Evolutionary conservation across 2,888 invertebrate genomes (phyloP).

Genomic region (Dryobota labecula): DNA sequence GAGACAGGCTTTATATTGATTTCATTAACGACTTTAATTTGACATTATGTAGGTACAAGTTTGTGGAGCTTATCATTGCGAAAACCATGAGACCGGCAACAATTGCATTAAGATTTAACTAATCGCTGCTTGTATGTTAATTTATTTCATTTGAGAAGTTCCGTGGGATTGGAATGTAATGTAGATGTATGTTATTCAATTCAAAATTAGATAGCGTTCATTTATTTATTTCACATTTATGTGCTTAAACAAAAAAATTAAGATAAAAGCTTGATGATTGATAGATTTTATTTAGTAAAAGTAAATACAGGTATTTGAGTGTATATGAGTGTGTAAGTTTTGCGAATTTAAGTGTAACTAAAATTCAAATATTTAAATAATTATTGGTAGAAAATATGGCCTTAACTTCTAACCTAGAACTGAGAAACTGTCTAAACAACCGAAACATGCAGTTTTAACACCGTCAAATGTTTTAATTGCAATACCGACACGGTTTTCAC

Average conservation of each 20-base stretch:
- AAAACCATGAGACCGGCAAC: conserved; percentile 49
- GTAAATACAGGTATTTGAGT: background rate
- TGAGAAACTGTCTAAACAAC: background rate
- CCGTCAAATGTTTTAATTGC: background rate
- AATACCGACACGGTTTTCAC: background rate
- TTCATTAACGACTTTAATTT: conserved; percentile 73
- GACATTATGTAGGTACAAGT: conserved; percentile 63
- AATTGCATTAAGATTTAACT: conserved; percentile 58
- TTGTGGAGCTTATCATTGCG: conserved; percentile 54
- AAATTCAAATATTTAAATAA: background rate
- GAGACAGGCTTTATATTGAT: conserved; percentile 79
- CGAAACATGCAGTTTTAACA: conserved; percentile 11
- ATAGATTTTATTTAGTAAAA: background rate
- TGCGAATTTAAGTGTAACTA: background rate
- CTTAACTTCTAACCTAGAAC: conserved; percentile 10
- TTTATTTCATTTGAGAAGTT: conserved; percentile 54
- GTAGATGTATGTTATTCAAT: conserved; percentile 37
- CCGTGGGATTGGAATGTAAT: conserved; percentile 56
- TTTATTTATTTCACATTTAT: conserved; percentile 24
- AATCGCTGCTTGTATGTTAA: conserved; percentile 64
- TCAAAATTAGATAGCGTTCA: conserved; percentile 32
- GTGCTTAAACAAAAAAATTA: background rate
- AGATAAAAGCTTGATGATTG: background rate
- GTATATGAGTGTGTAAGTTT: background rate
- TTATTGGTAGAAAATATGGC: background rate